Evolutionary conservation across 2,888 invertebrate species (phyloP).

Genomic region (Cyaniris semiargus): DNA sequence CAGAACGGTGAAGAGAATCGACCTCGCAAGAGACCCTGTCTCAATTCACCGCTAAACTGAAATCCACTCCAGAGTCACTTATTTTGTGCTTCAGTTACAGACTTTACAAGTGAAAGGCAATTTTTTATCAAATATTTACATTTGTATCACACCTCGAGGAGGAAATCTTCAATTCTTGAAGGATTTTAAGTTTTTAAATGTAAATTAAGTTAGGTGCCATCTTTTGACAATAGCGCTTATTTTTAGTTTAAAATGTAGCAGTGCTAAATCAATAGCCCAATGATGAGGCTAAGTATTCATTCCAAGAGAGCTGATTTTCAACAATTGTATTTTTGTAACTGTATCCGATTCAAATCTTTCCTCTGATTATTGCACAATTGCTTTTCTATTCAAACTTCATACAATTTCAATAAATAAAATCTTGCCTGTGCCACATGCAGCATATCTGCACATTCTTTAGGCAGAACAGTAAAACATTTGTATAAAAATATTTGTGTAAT

Average conservation of each 20-base stretch:
- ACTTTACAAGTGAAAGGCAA: constrained; percentile 62
- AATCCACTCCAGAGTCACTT: constrained; percentile 46
- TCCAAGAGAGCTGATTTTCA: constrained; percentile 16
- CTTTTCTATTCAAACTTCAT: background rate
- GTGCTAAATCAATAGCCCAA: constrained; percentile 13
- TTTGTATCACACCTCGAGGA: constrained; percentile 57
- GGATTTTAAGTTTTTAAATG: constrained; percentile 44
- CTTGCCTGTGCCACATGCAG: constrained; percentile 1
- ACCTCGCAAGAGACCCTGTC: constrained; percentile 82
- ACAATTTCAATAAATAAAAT: background rate
- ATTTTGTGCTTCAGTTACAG: constrained; percentile 64
- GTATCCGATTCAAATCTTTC: background rate
- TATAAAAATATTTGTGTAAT: background rate
- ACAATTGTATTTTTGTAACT: constrained; percentile 14
- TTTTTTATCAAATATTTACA: constrained; percentile 55
- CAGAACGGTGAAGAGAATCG: constrained; percentile 80
- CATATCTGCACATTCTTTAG: background rate
- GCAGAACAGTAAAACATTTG: background rate
- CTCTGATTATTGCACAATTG: background rate
- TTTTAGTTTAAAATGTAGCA: constrained; percentile 19
- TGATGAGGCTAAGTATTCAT: constrained; percentile 16
- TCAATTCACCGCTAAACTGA: constrained; percentile 71
- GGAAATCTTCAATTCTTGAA: constrained; percentile 53
- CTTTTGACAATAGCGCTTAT: constrained; percentile 29
- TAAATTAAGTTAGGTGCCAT: constrained; percentile 27